These are phyloP conservation scores for Acrocephalus kingi DNA, from an alignment of 2,113 vertebrate species.

Conservation along the genomic window DNA sequence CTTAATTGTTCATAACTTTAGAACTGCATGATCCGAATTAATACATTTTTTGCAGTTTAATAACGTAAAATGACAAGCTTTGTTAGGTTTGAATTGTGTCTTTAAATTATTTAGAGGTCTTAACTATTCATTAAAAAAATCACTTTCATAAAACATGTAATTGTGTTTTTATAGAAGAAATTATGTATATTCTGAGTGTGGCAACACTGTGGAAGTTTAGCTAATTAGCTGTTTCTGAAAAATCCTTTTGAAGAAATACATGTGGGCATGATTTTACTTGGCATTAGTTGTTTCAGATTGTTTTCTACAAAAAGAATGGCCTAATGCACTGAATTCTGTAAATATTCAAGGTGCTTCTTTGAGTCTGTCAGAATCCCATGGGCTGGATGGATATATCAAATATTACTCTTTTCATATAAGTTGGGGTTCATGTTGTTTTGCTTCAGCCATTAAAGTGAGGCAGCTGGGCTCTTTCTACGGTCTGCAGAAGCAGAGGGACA, in stretches of 20 bases:
- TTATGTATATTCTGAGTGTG: neutral
- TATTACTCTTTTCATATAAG: neutral
- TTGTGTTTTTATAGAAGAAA: conserved; percentile 29
- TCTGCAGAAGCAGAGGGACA: neutral
- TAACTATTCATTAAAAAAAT: conserved; percentile 37
- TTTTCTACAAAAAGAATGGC: neutral
- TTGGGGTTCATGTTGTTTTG: neutral
- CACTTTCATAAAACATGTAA: neutral
- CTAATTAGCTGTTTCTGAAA: neutral
- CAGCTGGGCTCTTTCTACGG: neutral
- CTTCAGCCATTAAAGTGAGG: neutral
- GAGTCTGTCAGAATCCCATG: neutral
- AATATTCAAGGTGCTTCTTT: neutral
- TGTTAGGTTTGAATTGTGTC: conserved; percentile 1
- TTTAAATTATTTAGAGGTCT: conserved; percentile 31
- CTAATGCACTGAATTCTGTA: neutral
- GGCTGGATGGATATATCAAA: neutral
- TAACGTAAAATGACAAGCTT: neutral
- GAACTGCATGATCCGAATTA: neutral
- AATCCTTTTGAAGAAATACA: neutral
- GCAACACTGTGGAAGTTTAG: neutral
- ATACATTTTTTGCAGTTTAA: neutral
- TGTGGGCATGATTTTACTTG: neutral
- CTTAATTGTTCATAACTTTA: neutral
- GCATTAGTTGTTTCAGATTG: neutral